These are phyloP conservation scores for Lysandra coridon DNA, from an alignment of 2,888 invertebrate genomes.

Conservation along the genomic window DNA sequence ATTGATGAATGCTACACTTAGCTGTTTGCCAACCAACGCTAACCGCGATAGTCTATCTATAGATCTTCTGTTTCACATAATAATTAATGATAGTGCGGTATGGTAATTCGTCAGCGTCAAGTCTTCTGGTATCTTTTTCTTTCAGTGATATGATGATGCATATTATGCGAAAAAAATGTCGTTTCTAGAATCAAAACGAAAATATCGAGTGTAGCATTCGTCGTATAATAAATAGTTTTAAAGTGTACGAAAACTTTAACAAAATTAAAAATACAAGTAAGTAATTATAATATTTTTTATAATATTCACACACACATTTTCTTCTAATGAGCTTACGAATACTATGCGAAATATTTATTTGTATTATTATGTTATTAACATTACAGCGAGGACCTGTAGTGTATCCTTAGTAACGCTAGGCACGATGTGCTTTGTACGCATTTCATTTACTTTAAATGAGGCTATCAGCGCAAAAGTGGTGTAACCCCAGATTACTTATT, in stretches of 20 bases:
- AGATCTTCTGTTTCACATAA: too few relatives aligned
- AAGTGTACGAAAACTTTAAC: constrained; percentile 2
- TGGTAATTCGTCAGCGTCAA: not conserved
- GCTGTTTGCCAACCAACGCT: too few relatives aligned
- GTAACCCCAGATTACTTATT: too few relatives aligned
- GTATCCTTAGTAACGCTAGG: constrained; percentile 53
- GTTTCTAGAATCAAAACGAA: not conserved
- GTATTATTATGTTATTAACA: constrained; percentile 12
- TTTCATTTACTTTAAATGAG: constrained; percentile 46
- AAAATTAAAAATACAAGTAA: not conserved
- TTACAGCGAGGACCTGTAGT: not conserved
- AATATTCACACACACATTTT: not conserved
- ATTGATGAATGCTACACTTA: not conserved
- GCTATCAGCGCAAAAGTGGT: too few relatives aligned
- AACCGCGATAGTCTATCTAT: too few relatives aligned
- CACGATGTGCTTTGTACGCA: constrained; percentile 43
- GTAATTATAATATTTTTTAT: not conserved
- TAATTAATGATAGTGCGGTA: too few relatives aligned
- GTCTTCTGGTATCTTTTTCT: not conserved
- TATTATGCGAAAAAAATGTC: too few relatives aligned
- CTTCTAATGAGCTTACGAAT: constrained; percentile 20
- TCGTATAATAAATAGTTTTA: not conserved
- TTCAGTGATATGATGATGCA: too few relatives aligned
- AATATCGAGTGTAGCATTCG: not conserved
- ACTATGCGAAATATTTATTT: constrained; percentile 1